Conservation (phyloP, 2,113 vertebrate genomes). For the Ophiodon elongatus region DNA sequence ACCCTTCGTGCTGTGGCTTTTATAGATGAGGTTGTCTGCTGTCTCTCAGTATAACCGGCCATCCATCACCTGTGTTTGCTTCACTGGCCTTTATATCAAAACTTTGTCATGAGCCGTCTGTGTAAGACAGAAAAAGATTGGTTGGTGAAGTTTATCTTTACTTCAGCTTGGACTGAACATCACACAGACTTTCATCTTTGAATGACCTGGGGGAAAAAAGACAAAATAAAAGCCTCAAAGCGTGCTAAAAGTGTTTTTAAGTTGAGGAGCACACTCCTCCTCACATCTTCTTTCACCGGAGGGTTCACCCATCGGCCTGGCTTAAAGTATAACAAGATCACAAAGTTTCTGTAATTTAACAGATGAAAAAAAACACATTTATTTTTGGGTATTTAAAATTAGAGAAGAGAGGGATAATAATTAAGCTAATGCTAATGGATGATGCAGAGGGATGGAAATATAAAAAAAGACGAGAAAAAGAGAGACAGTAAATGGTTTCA, state of each 20-base stretch:
- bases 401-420: slow-evolving; percentile 24
- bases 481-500: too few relatives aligned
- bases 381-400: slow-evolving; percentile 12
- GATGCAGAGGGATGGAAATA: background rate
- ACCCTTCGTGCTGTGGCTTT: slow-evolving; percentile 22
- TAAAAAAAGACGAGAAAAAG: background rate
- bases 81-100: slow-evolving; percentile 33
- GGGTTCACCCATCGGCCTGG: slow-evolving; percentile 63
- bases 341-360: slow-evolving; percentile 53
- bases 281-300: slow-evolving; percentile 53
- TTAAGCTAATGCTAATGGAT: background rate
- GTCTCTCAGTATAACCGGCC: slow-evolving; percentile 12
- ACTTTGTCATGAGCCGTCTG: slow-evolving; percentile 22
- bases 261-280: slow-evolving; percentile 36
- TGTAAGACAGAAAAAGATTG: slow-evolving; percentile 26
- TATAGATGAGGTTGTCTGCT: slow-evolving; percentile 47
- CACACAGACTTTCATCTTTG: slow-evolving; percentile 69
- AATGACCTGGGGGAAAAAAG: slow-evolving; percentile 59
- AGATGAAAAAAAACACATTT: slow-evolving; percentile 19
- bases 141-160: slow-evolving; percentile 46
- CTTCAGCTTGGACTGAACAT: slow-evolving; percentile 42
- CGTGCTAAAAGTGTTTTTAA: slow-evolving; percentile 58
- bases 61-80: slow-evolving; percentile 52
- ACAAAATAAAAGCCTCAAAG: slow-evolving; percentile 72
- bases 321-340: slow-evolving; percentile 59